These are phyloP conservation scores for Teleogryllus oceanicus DNA, from an alignment of 2,888 invertebrate species.

Conservation along the genomic window DNA sequence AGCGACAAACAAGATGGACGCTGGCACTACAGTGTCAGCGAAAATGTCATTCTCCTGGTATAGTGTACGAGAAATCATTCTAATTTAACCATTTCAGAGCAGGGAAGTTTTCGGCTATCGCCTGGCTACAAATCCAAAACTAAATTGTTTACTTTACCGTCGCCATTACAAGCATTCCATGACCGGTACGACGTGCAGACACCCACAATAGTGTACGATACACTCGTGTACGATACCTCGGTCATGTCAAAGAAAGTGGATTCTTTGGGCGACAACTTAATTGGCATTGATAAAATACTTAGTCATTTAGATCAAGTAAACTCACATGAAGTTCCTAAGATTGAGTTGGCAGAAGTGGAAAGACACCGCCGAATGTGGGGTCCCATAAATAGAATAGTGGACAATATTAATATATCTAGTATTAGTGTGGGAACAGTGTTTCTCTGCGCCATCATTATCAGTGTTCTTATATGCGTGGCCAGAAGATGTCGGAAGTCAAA, in stretches of 20 bases:
- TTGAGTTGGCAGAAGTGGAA: not conserved
- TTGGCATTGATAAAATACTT: not conserved
- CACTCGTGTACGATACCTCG: not conserved
- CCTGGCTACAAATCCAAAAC: not conserved
- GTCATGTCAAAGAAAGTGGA: no score
- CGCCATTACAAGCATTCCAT: not conserved
- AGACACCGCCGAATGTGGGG: no score
- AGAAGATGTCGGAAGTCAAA: no score
- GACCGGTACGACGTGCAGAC: not conserved
- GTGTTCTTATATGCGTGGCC: no score
- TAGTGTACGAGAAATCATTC: not conserved
- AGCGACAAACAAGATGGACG: no score
- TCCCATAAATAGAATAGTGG: no score
- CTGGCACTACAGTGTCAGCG: not conserved
- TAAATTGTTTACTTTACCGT: not conserved
- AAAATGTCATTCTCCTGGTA: not conserved
- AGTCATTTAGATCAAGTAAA: not conserved
- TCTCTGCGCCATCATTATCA: no score
- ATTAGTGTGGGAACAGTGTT: no score
- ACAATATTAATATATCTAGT: no score
- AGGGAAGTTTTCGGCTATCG: not conserved
- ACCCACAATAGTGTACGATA: not conserved
- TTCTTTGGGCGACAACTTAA: not conserved
- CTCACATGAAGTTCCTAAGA: not conserved
- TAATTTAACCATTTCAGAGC: not conserved